These are phyloP conservation scores for Octodonta nipae DNA, from an alignment of 2,888 invertebrate species.

Conservation along the genomic window DNA sequence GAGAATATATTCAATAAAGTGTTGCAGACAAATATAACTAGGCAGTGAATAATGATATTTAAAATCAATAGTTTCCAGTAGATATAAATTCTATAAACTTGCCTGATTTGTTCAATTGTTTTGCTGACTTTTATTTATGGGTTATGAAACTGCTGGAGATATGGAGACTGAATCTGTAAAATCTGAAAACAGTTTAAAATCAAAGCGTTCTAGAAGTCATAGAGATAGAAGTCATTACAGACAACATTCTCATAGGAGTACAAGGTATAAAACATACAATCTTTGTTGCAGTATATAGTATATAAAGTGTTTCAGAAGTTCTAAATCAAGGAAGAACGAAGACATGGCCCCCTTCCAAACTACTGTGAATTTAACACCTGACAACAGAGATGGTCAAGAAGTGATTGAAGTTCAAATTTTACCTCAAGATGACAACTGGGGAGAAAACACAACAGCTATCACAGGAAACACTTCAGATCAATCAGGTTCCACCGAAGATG, in stretches of 20 bases:
- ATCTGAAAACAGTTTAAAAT: slow-evolving; percentile 79
- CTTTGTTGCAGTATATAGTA: background rate
- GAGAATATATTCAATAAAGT: no score
- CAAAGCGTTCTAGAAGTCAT: slow-evolving; percentile 53
- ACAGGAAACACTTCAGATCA: slow-evolving; percentile 94
- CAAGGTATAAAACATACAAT: slow-evolving; percentile 38
- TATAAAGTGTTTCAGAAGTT: slow-evolving; percentile 33
- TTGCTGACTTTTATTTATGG: no score
- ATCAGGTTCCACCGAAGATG: slow-evolving; percentile 85
- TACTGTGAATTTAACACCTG: slow-evolving; percentile 66
- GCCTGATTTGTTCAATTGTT: no score
- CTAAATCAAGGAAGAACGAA: slow-evolving; percentile 48
- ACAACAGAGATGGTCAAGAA: slow-evolving; percentile 72
- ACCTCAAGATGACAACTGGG: slow-evolving; percentile 96
- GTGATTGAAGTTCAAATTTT: slow-evolving; percentile 92
- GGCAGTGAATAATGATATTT: no score
- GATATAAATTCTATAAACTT: no score
- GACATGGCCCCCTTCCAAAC: slow-evolving; percentile 81
- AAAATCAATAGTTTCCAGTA: no score
- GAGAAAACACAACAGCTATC: slow-evolving; percentile 94
- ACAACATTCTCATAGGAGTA: slow-evolving; percentile 52
- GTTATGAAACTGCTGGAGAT: slow-evolving; percentile 40
- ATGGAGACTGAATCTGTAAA: slow-evolving; percentile 93
- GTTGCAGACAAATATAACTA: no score
- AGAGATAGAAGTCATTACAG: slow-evolving; percentile 43